A percentile compares a stretch with the other conserved stretches of the same genome.
Evolutionary conservation across 2,797 vertebrate species (phyloP).

Genomic region (Alcedo quadribrachys): DNA sequence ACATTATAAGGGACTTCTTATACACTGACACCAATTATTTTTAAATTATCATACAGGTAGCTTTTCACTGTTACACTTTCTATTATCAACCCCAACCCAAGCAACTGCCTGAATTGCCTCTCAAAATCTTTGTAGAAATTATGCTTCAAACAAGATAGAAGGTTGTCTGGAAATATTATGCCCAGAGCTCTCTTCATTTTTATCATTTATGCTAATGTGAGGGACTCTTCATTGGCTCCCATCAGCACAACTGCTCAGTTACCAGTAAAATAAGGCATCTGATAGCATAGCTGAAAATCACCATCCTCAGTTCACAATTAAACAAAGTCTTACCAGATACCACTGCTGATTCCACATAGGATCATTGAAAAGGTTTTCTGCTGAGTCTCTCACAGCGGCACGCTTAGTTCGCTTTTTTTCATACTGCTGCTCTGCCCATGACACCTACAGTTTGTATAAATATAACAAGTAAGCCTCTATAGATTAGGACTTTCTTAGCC

Average conservation of each 20-base stretch:
- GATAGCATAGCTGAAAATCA: neutral
- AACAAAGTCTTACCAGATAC: conserved; percentile 90
- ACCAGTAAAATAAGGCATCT: neutral
- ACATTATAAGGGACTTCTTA: neutral
- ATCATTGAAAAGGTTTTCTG: conserved; percentile 92
- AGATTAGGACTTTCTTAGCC: neutral
- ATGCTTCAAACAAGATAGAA: neutral
- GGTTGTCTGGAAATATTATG: neutral
- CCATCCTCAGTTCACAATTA: neutral
- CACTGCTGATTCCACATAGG: conserved; percentile 99
- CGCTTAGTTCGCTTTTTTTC: conserved; percentile 90
- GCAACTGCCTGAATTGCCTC: neutral
- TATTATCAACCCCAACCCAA: neutral
- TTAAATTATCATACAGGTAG: neutral
- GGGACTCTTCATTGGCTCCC: neutral
- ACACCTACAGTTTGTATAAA: conserved; percentile 81
- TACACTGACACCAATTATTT: accelerated
- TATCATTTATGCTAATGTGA: neutral
- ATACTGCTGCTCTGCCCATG: conserved; percentile 98
- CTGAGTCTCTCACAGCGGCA: conserved; percentile 77
- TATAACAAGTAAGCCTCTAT: neutral
- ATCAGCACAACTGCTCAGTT: accelerated
- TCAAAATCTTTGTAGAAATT: neutral
- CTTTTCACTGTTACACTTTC: neutral
- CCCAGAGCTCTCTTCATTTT: neutral